These are phyloP conservation scores for Elysia crispata DNA, from an alignment of 2,888 invertebrate species.

Conservation along the genomic window DNA sequence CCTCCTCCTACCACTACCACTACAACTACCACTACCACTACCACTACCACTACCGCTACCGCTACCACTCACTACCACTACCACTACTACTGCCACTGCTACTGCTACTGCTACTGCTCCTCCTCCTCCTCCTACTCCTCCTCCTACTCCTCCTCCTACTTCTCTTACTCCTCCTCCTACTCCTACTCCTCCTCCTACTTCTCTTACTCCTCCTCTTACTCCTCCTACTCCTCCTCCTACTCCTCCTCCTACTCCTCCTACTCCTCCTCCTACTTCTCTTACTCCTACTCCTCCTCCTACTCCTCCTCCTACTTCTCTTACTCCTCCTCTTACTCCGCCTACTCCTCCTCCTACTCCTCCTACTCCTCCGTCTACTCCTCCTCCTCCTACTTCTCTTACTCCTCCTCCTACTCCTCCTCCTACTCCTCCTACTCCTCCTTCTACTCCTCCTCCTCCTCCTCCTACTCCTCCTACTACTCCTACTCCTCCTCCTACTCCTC, in stretches of 20 bases:
- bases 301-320: background rate
- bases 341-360: background rate
- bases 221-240: background rate
- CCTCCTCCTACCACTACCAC: no score
- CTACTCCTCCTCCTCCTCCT: no score
- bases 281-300: background rate
- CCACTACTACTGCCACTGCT: conserved; percentile 5
- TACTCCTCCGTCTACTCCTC: background rate
- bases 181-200: conserved; percentile 1
- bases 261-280: no score
- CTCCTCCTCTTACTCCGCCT: background rate
- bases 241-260: background rate
- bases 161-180: background rate
- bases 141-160: background rate
- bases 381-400: conserved; percentile 9
- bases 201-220: background rate
- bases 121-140: background rate
- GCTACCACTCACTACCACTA: background rate
- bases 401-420: background rate
- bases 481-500: no score
- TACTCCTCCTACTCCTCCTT: background rate
- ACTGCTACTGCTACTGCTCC: conserved; percentile 3
- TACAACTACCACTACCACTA: background rate
- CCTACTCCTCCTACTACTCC: no score
- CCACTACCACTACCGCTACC: background rate